Evolutionary conservation across 2,113 vertebrate species (phyloP), one percentile per base, ranked within the genome.

Genomic region (Atrichornis clamosus): DNA sequence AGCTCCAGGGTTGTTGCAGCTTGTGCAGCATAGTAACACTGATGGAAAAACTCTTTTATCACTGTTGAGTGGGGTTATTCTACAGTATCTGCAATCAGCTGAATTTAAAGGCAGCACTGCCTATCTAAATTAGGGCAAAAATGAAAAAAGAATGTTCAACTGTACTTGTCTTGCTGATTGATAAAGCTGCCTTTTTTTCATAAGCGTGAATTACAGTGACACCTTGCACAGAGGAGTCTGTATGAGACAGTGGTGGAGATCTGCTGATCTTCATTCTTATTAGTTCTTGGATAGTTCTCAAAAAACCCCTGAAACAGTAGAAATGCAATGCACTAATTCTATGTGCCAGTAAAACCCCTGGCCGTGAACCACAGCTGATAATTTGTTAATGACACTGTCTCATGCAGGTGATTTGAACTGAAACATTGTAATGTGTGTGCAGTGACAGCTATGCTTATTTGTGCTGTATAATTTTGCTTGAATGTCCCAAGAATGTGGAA

Each of bases 251-350:
- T 97, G 98, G 98, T 5, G 97, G 98, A 15, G 98, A 98, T 41
- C 97, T 97, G 79, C 98, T 99, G 64, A 97, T 98, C 95, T 99
- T 98, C 85, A 97, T 95, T 84, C 97, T 97, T 90, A 98, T 99
- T 93, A 99, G 97, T 68, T 98, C 96, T 81, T 98, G 97, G 67
- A 98, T 97, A 46, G 97, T 97, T 93, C 90, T 94, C 68, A 98
- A 98, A 90, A 98, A 98, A 98, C 32, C 98, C 5, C 98, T 98
- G 97, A 33, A 21, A 26, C 13, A 79, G 70, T 21, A 32, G 56
- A 96, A 81, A 35, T 24, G 22, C 20, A 74, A 10, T 21, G 24
- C 32, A 15, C 15, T 21, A 55, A 18, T n/a, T 19, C 28, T 22
- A 8, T 26, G 17, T 85, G n/a, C 12, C 17, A 28, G 30, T 47